Evolutionary conservation across 2,113 vertebrate species (phyloP).

Genomic region (Rhegmatorhina hoffmannsi): DNA sequence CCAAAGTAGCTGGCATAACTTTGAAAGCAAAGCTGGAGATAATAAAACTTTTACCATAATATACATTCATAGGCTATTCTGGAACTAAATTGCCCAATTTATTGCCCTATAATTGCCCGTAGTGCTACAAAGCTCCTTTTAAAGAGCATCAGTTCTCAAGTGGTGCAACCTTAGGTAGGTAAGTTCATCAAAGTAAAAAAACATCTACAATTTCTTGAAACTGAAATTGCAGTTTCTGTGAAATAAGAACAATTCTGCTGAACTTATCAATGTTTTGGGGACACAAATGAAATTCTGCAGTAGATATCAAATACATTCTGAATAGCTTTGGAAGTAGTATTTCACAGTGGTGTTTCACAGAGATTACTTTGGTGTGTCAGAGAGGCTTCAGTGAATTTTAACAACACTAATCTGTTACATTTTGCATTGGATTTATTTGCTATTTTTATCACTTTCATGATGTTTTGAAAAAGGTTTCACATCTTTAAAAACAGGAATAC

Average conservation of each 20-base stretch:
- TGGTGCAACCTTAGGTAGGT: neutral
- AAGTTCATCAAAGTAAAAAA: neutral
- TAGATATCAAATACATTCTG: neutral
- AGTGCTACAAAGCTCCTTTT: neutral
- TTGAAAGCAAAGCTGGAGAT: neutral
- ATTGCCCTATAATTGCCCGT: neutral
- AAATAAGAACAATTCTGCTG: neutral
- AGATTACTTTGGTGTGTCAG: neutral
- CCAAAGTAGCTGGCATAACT: neutral
- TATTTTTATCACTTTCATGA: neutral
- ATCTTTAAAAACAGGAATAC: neutral
- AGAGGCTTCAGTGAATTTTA: constrained; percentile 2
- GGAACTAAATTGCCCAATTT: neutral
- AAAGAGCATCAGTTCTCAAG: neutral
- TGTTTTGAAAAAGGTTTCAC: neutral
- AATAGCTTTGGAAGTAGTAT: neutral
- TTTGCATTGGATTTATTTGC: neutral
- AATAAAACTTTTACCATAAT: neutral
- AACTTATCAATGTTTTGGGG: neutral
- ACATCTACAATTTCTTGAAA: neutral
- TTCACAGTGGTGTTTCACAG: neutral
- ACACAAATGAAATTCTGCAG: neutral
- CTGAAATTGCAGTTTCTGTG: neutral
- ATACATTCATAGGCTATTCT: neutral
- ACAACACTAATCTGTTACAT: neutral